Evolutionary conservation across 1,140 invertebrate genomes (phyloP), one percentile per base, ranked within the genome.

Genomic region (Pentalonia nigronervosa): DNA sequence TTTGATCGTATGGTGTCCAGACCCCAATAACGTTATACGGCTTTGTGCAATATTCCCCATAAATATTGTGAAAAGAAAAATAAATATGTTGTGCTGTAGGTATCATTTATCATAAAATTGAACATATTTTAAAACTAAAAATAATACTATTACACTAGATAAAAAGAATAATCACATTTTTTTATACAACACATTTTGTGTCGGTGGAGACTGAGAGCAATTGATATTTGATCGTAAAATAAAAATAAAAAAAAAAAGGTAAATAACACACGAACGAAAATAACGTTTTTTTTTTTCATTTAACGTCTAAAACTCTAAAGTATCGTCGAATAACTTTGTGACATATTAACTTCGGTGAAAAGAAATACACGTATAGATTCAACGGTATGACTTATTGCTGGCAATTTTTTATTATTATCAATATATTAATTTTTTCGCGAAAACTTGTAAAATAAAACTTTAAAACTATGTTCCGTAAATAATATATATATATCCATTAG

Each of bases 11-110:
- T 30, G 7, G 56, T 41, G 25, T 9, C 56, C 6, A 7, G 56
- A 1, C 7, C 0, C 7, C 8, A 60, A 2, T 9, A 6, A 2
- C 1, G 25, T 30, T 9, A 8, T 3, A 2, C 56, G 7, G 23
- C 8, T 60, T 60, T 23, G 56, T 2, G 7, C 25, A 30, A 60
- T 30, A 60, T 30, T 60, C 30, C 56, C 9, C 11, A 30, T 60
- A 60, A 60, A 60, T 60, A 60, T 60, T 60, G 56, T 30, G 56
- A 30, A 60, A 30, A 60, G 3, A n/a, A 60, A 30, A 60, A n/a
- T n/a, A 2, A 41, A 41, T 60, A 30, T 30, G 8, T 60, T 9
- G 25, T n/a, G 30, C 3, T 0, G 30, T 20, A n/a, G n/a, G n/a
- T n/a, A 50, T 14, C 48, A 50, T 50, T 50, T 60, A 4, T 60